Base-by-base conservation (phyloP, 2,113 vertebrate genomes). In the Mellivora capensis region DNA sequence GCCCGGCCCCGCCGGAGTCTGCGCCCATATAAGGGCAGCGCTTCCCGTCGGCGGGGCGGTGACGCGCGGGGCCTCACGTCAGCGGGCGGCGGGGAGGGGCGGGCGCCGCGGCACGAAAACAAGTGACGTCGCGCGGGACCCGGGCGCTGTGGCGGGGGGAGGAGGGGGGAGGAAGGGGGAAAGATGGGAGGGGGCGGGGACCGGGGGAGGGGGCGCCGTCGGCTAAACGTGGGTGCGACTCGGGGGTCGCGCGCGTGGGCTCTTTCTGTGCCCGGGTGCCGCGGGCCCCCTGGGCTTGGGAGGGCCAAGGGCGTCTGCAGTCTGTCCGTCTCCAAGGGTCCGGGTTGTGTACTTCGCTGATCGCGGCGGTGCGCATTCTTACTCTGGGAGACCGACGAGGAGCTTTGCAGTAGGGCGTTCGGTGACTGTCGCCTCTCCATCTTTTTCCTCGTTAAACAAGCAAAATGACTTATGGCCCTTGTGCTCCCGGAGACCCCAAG, bases 11-110 rank as follows among this genome's bases (percentile, higher is more conserved):
- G n/a, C 81, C 59, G 17, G 20, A 11, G 62, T 42, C 67, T 7
- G 57, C 27, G 81, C 93, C 99, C 98, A 98, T 97, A 98, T 98
- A 98, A 98, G 98, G 99, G 42, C 39, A 3, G 91, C 2, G 25
- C 91, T 99, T 99, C 98, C 98, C 72, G 81, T 57, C 18, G 15
- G 15, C 7, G 0, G 7, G 42, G 44, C 34, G 12, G 83, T 98
- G 98, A 98, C 98, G 98, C 54, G 97, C 94, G 11, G 6, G 14
- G 44, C 20, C 18, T 4, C 81, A 96, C 98, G 98, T 99, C 98
- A 99, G 98, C 92, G 25, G 84, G 21, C n/a, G 14, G 96, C 21
- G 27, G n/a, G 81, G 91, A 89, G 95, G 96, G 39, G 64, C 92
- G 86, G 57, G 91, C 9, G 64, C 64, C 21, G 49, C 47, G 9